phyloP scores from a whole-genome alignment of 2,888 invertebrate genomes.

The Agrotis exclamationis region DNA sequence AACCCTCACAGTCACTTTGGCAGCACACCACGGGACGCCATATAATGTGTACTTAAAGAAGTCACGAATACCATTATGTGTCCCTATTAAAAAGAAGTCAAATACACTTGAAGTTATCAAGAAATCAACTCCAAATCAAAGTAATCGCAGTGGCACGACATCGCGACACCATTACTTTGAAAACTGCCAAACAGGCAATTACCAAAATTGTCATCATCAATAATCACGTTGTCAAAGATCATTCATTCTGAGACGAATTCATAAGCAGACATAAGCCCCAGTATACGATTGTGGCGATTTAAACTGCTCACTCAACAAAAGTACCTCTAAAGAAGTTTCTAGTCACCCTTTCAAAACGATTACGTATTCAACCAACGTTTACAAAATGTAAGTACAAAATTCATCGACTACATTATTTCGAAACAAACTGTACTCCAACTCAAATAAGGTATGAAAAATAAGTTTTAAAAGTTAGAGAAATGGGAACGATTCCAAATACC shows the following conservation, averaged over 20 bases:
- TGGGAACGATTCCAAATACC: constrained; percentile 46
- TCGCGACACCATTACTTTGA: not conserved
- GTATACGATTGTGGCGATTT: not conserved
- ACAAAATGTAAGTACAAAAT: constrained; percentile 49
- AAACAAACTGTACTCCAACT: constrained; percentile 42
- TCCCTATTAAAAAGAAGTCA: too few relatives aligned
- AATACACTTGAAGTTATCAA: too few relatives aligned
- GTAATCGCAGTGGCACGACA: too few relatives aligned
- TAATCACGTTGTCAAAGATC: not conserved
- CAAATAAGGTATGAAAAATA: constrained; percentile 46
- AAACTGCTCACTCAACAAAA: not conserved
- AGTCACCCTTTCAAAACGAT: not conserved
- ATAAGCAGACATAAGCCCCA: not conserved
- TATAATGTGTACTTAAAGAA: too few relatives aligned
- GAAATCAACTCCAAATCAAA: too few relatives aligned
- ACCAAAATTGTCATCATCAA: not conserved
- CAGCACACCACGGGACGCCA: too few relatives aligned
- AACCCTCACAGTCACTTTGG: too few relatives aligned
- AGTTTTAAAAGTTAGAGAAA: constrained; percentile 48
- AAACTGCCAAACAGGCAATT: not conserved
- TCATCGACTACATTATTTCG: constrained; percentile 52
- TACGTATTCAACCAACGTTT: constrained; percentile 19
- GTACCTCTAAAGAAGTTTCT: constrained; percentile 1
- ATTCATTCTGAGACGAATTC: not conserved
- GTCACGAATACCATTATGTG: too few relatives aligned